These are phyloP conservation scores for Platysternon megacephalum DNA, from an alignment of 2,113 vertebrate species.

Conservation along the genomic window DNA sequence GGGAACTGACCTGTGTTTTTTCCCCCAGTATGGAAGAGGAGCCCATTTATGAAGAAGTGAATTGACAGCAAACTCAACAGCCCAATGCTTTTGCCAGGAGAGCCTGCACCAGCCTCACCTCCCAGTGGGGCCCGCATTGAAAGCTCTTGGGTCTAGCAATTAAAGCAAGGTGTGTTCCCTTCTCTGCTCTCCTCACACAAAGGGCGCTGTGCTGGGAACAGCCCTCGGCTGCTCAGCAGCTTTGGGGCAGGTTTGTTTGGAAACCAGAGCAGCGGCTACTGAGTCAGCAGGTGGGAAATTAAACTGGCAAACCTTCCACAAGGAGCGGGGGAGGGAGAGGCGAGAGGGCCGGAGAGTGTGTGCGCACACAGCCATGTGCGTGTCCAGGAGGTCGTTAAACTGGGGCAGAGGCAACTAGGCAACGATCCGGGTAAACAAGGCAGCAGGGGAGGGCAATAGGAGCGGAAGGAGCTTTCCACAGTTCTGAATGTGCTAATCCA, in stretches of 20 bases:
- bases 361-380: accelerated
- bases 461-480: neutral
- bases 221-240: neutral
- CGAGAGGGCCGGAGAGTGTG: accelerated
- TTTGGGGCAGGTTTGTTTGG: neutral
- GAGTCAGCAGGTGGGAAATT: neutral
- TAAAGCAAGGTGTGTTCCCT: neutral
- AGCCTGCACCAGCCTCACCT: neutral
- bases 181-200: neutral
- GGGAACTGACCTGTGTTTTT: neutral
- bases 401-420: neutral
- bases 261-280: neutral
- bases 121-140: neutral
- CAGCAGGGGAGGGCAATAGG: neutral
- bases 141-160: neutral
- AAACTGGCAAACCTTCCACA: neutral
- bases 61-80: neutral
- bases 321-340: neutral
- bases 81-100: neutral
- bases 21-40: neutral
- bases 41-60: neutral
- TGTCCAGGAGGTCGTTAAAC: neutral
- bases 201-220: neutral
- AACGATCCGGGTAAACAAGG: neutral
- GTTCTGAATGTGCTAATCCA: too few species aligned